phyloP scores from a whole-genome alignment of 2,888 invertebrate species.

The Heliconius aoede region DNA sequence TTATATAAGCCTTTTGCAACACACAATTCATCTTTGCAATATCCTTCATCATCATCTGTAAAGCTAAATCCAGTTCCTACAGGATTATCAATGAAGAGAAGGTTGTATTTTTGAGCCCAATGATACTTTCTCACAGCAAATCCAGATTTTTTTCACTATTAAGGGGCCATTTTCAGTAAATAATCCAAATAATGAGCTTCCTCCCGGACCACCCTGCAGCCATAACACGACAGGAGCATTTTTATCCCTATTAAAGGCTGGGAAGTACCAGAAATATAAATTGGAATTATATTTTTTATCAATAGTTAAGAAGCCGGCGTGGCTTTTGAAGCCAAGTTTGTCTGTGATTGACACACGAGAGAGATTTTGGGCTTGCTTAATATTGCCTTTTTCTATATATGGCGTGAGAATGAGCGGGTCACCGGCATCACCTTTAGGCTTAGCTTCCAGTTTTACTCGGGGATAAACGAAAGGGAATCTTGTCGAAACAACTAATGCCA shows the following conservation, averaged over 20 bases:
- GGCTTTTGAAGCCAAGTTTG: slow-evolving; percentile 75
- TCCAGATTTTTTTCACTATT: slow-evolving; percentile 66
- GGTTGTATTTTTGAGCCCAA: slow-evolving; percentile 84
- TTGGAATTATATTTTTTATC: slow-evolving; percentile 82
- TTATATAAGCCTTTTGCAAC: slow-evolving; percentile 82
- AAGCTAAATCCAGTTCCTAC: slow-evolving; percentile 87
- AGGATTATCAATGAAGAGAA: slow-evolving; percentile 87
- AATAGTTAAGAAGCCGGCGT: slow-evolving; percentile 86
- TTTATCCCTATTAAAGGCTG: slow-evolving; percentile 70
- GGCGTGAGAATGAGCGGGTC: slow-evolving; percentile 84
- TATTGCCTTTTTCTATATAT: slow-evolving; percentile 78
- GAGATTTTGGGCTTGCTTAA: slow-evolving; percentile 73
- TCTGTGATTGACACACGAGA: slow-evolving; percentile 68
- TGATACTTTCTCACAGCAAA: slow-evolving; percentile 74
- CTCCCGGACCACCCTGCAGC: slow-evolving; percentile 85
- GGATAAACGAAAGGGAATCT: slow-evolving; percentile 69
- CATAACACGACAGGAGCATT: slow-evolving; percentile 80
- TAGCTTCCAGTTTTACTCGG: slow-evolving; percentile 60
- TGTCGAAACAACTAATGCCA: slow-evolving; percentile 43
- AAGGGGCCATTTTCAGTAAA: slow-evolving; percentile 86
- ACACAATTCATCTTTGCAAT: slow-evolving; percentile 81
- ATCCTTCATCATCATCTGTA: slow-evolving; percentile 80
- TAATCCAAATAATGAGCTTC: slow-evolving; percentile 80
- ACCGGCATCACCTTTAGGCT: slow-evolving; percentile 56
- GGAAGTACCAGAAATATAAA: slow-evolving; percentile 87